phyloP scores from a whole-genome alignment of 2,797 vertebrate genomes.

The Balearica regulorum region DNA sequence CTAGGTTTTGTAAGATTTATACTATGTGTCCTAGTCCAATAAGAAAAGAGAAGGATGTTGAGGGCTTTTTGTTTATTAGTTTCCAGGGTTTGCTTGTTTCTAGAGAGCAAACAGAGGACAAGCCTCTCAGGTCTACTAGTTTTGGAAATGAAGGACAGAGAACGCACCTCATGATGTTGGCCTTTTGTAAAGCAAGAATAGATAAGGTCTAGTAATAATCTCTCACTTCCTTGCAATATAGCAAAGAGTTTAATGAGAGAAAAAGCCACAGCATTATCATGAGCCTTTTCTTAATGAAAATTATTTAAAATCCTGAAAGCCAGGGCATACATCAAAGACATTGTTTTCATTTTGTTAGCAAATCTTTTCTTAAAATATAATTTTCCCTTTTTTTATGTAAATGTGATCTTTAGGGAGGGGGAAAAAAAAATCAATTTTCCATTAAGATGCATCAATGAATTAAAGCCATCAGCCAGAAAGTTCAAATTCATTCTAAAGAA shows the following conservation, averaged over 20 bases:
- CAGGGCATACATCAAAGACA: not conserved
- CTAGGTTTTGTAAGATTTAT: not conserved
- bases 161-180: not conserved
- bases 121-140: not conserved
- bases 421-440: not conserved
- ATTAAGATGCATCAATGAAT: conserved; percentile 10
- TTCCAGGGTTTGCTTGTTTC: not conserved
- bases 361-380: not conserved
- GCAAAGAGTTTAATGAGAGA: not conserved
- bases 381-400: not conserved
- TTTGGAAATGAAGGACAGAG: not conserved
- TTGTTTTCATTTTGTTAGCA: not conserved
- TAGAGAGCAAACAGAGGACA: not conserved
- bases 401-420: not conserved
- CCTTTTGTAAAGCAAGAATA: not conserved
- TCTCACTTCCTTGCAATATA: not conserved
- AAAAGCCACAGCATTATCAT: not conserved
- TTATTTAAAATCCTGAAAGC: not conserved
- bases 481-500: not conserved
- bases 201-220: not conserved
- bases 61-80: not conserved
- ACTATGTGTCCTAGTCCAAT: not conserved
- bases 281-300: not conserved
- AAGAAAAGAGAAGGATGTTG: not conserved
- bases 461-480: conserved; percentile 7